Base-by-base conservation (phyloP, 2,888 invertebrate genomes). In the Dione vanillae region DNA sequence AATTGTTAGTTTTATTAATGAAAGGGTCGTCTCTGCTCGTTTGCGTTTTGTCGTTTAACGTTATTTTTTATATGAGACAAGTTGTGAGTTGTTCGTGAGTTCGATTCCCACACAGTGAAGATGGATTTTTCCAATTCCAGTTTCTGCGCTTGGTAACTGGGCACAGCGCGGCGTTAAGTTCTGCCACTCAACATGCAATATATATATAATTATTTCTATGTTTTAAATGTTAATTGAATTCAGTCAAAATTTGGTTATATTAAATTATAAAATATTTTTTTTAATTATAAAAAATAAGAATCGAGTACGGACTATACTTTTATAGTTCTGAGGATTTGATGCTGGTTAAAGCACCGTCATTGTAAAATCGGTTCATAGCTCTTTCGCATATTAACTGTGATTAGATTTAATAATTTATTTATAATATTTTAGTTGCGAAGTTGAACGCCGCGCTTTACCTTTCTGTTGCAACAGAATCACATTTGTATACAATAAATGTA, bases 1-100 rank as follows among this genome's bases (percentile, higher is more conserved):
- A 91, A 92, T 92, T 91, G 87, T 89, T 85, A 86, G 85, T 87
- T 88, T 86, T 87, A 87, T 86, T 85, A 83, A 82, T 80, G 77
- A 77, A 73, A 73, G 79, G 70, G 77, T 82, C 77, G 77, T 79
- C 76, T 80, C 49, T 81, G 80, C 77, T 75, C 77, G 76, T 79
- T 85, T 83, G 5, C 1, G 3, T 19, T 27, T 20, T 20, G 41
- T 41, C 40, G 14, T 35, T 35, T 59, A 20, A 59, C 27, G 27
- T 27, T 27, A 27, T 27, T 27, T 27, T 27, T 3, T 27, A 27
- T 27, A 27, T 27, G 5, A n/a, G n/a, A 27, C 27, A 27, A 27
- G 27, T 27, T 27, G 27, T n/a, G n/a, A n/a, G n/a, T n/a, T n/a
- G n/a, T n/a, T n/a, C n/a, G n/a, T n/a, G n/a, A n/a, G n/a, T n/a